These are phyloP conservation scores for Luperina nickerlii DNA, from an alignment of 2,888 invertebrate species.

Conservation along the genomic window DNA sequence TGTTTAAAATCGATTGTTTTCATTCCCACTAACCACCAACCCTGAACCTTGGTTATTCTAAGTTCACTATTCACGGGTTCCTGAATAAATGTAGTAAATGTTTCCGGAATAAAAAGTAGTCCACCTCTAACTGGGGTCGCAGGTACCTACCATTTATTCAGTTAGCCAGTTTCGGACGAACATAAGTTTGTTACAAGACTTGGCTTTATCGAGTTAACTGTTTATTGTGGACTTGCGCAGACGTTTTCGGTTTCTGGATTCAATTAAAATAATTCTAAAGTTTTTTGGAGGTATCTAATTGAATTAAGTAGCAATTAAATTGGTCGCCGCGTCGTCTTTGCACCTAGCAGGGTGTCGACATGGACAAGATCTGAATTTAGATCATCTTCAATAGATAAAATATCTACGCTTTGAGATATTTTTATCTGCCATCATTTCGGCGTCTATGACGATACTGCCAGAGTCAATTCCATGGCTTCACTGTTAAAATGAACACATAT, in stretches of 20 bases:
- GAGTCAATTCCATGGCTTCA: neutral
- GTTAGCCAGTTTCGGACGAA: constrained; percentile 58
- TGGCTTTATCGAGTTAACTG: constrained; percentile 57
- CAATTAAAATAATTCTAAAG: constrained; percentile 53
- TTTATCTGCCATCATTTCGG: neutral
- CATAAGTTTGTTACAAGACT: constrained; percentile 64
- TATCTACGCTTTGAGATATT: neutral
- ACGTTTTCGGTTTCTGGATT: constrained; percentile 49
- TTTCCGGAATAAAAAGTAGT: constrained; percentile 53
- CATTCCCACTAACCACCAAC: constrained; percentile 14
- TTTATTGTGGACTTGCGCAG: constrained; percentile 44
- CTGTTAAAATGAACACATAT: constrained; percentile 1
- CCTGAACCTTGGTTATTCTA: constrained; percentile 46
- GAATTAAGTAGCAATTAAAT: constrained; percentile 13
- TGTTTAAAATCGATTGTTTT: neutral
- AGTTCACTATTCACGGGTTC: constrained; percentile 42
- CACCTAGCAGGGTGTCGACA: neutral
- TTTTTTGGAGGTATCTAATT: constrained; percentile 39
- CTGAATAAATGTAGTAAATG: constrained; percentile 59
- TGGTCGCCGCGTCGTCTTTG: neutral
- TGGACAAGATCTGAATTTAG: neutral
- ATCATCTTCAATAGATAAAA: constrained; percentile 1
- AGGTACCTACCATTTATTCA: constrained; percentile 67
- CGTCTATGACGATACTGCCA: neutral
- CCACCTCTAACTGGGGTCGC: constrained; percentile 38